Conservation (phyloP, 2,888 invertebrate species). For the Ectemnius cavifrons region DNA sequence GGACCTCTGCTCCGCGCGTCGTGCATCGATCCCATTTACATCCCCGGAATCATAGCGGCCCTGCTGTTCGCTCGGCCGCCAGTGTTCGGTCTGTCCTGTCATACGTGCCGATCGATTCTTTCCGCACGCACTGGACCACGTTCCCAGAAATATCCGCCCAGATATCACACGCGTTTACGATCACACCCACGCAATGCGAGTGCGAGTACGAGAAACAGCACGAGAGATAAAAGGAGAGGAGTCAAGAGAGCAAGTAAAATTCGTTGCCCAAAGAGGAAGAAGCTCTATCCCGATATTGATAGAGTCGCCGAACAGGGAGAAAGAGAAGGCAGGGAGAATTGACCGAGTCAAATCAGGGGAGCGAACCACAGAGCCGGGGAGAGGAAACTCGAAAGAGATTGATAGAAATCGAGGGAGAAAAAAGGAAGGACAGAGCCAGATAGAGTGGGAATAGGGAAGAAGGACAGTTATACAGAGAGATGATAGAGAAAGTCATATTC, state of each 20-base stretch:
- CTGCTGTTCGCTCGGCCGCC: slow-evolving; percentile 26
- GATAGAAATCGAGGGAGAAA: not conserved
- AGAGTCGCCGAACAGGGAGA: not conserved
- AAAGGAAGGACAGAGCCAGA: not conserved
- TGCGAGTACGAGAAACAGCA: too few relatives aligned
- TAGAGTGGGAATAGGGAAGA: not conserved
- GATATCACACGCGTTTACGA: slow-evolving; percentile 5
- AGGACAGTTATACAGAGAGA: slow-evolving; percentile 60
- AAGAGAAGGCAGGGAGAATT: not conserved
- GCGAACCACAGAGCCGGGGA: slow-evolving; percentile 22
- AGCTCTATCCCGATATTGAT: not conserved
- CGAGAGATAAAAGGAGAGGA: too few relatives aligned
- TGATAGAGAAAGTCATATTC: slow-evolving; percentile 57
- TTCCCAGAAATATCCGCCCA: slow-evolving; percentile 10
- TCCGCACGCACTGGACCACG: slow-evolving; percentile 49
- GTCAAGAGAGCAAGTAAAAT: too few relatives aligned
- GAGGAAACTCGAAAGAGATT: slow-evolving; percentile 5
- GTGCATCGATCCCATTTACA: slow-evolving; percentile 27
- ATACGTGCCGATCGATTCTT: slow-evolving; percentile 74
- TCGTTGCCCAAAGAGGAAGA: too few relatives aligned
- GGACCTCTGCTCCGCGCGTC: slow-evolving; percentile 6
- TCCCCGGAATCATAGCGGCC: slow-evolving; percentile 59
- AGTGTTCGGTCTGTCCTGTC: slow-evolving; percentile 41
- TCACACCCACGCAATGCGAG: not conserved
- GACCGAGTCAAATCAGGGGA: slow-evolving; percentile 15